Evolutionary conservation across 2,797 vertebrate species (phyloP), one percentile per base, ranked within the genome.

Genomic region (Micropoecilia bifurca): DNA sequence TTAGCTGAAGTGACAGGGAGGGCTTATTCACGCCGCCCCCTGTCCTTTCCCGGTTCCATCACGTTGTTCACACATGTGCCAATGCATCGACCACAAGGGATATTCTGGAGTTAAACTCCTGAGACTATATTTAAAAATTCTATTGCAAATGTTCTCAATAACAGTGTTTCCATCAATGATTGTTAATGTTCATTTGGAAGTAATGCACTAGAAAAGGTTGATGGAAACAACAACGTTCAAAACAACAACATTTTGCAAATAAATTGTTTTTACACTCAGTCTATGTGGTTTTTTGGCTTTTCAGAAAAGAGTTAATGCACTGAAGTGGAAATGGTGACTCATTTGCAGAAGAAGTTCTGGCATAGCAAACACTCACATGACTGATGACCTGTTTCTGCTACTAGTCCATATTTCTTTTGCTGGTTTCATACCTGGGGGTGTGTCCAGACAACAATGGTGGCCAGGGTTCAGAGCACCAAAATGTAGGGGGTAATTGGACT

Each of bases 1-100:
- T 80, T 48, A 83, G 72, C 9, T 75, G 80, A 91, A 85, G 89
- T 88, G 86, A 86, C 88, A 89, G 45, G 61, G 22, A 74, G 63
- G 66, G 77, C 46, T 86, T 88, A 87, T 87, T 85, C 80, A 88
- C 83, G 50, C 77, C 8, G 18, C 72, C 80, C 77, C 80, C 77
- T 88, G 83, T 85, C 84, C 80, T 76, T 78, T 84, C 33, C 73
- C 45, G 71, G 68, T 47, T 69, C 77, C 81, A 69, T 88, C 85
- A 83, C 53, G 28, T 71, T 25, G 25, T 20, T 73, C 14, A 5
- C 75, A 72, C 72, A 79, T 33, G 71, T 73, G 71, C 71, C 28
- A 50, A 36, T 63, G 59, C 30, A 20, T 63, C 59, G 18, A 20
- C 59, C 30, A 63, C 59, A 63, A 63, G 30, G 30, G 3, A 63